phyloP scores from a whole-genome alignment of 2,113 vertebrate genomes.

The Nerophis lumbriciformis region DNA sequence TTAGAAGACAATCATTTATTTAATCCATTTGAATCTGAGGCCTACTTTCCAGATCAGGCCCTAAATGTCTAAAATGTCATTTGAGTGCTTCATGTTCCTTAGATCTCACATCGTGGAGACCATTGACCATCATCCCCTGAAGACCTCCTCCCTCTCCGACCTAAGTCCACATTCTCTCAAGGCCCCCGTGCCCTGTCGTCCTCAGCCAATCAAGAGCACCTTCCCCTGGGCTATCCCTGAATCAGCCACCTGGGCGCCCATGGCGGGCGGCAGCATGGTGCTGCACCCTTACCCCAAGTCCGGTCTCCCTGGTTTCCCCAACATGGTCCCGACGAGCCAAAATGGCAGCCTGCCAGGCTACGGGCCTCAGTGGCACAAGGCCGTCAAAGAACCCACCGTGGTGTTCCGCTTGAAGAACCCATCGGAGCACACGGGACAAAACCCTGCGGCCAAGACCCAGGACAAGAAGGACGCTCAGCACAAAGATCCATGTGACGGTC shows the following conservation, averaged over 20 bases:
- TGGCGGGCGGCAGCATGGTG: slow-evolving; percentile 3
- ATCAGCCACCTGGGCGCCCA: slow-evolving; percentile 53
- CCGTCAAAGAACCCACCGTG: slow-evolving; percentile 38
- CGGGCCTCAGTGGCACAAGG: slow-evolving; percentile 32
- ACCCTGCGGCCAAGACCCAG: slow-evolving; percentile 9
- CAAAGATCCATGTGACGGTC: slow-evolving; percentile 46
- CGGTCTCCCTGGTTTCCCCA: slow-evolving; percentile 34
- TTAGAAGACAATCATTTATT: too few relatives aligned
- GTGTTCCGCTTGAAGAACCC: slow-evolving; percentile 36
- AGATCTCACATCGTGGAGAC: slow-evolving; percentile 51
- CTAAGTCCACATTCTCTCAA: slow-evolving; percentile 44
- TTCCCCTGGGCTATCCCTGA: slow-evolving; percentile 57
- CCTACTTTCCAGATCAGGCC: too few relatives aligned
- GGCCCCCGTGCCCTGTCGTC: slow-evolving; percentile 58
- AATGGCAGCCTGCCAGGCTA: slow-evolving; percentile 19
- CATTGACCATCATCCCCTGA: slow-evolving; percentile 30
- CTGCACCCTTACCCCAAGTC: slow-evolving; percentile 28
- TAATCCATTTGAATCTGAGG: too few relatives aligned
- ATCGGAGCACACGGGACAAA: slow-evolving; percentile 22
- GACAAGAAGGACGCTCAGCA: slow-evolving; percentile 30
- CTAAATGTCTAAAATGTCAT: too few relatives aligned
- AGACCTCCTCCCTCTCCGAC: slow-evolving; percentile 33
- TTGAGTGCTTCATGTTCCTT: not conserved
- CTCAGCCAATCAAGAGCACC: slow-evolving; percentile 56
- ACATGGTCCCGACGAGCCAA: slow-evolving; percentile 25